These are phyloP conservation scores for Heteropelma amictum DNA, from an alignment of 2,888 invertebrate species.

Conservation along the genomic window DNA sequence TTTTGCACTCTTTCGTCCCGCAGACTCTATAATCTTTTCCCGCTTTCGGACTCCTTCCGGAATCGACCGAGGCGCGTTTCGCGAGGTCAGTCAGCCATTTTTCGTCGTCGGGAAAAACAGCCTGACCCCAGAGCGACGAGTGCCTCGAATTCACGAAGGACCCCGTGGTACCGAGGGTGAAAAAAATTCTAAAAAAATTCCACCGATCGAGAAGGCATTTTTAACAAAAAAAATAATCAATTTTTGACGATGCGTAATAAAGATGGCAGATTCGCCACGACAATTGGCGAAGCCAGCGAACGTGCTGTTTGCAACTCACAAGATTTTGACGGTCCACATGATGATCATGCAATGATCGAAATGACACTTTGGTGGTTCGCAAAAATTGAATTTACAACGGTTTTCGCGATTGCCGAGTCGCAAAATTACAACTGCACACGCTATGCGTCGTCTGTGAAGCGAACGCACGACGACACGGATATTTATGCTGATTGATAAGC, in stretches of 20 bases:
- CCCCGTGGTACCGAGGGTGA: neutral
- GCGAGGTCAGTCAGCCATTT: neutral
- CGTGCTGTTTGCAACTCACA: too few species aligned
- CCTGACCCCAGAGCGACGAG: neutral
- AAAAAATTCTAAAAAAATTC: conserved; percentile 3
- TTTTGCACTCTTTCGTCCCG: conserved; percentile 42
- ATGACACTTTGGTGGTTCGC: too few species aligned
- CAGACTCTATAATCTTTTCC: conserved; percentile 22
- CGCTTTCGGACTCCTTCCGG: neutral
- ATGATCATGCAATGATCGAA: too few species aligned
- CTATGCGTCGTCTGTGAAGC: neutral
- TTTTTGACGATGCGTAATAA: neutral
- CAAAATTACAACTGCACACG: neutral
- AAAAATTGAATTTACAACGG: too few species aligned
- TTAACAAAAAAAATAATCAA: neutral
- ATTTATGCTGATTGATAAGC: conserved; percentile 21
- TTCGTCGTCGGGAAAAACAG: conserved; percentile 19
- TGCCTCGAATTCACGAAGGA: neutral
- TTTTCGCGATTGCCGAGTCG: neutral
- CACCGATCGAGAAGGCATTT: neutral
- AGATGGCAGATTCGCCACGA: neutral
- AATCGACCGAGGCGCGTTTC: neutral
- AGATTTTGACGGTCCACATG: too few species aligned
- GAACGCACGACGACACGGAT: neutral
- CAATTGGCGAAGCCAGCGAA: too few species aligned